phyloP scores from a whole-genome alignment of 2,113 vertebrate species.

The Condylura cristata region DNA sequence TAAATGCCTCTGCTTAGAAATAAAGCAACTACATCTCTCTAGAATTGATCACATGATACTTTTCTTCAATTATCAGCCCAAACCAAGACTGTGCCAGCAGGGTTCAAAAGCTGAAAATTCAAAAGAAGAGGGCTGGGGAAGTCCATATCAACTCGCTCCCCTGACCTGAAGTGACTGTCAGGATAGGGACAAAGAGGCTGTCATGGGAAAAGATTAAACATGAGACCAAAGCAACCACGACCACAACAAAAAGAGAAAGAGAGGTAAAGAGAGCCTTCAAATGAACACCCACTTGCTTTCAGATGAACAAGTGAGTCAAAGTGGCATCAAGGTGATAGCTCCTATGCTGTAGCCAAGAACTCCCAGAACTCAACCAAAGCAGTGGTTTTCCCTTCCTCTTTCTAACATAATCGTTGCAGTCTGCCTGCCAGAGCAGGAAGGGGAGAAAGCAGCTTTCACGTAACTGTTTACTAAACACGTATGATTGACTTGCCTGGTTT shows the following conservation, averaged over 20 bases:
- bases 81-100: background rate
- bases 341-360: background rate
- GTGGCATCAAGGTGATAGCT: background rate
- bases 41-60: background rate
- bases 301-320: conserved; percentile 53
- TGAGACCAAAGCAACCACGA: conserved; percentile 70
- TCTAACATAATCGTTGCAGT: background rate
- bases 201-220: conserved; percentile 34
- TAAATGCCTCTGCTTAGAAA: conserved; percentile 29
- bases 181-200: conserved; percentile 50
- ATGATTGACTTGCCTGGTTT: background rate
- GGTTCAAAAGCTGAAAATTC: background rate
- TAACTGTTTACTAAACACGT: background rate
- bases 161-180: conserved; percentile 58
- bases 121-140: conserved; percentile 36
- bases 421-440: background rate
- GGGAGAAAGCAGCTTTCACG: background rate
- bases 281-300: conserved; percentile 58
- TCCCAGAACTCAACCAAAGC: background rate
- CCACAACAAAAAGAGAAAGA: conserved; percentile 67
- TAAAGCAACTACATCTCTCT: background rate
- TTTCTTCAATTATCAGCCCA: conserved; percentile 31
- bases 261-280: conserved; percentile 42
- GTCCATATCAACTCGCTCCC: conserved; percentile 43
- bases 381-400: background rate